A percentile compares a stretch with the other conserved stretches of the same genome.
Conservation (phyloP, 2,113 vertebrate genomes). For the Osmerus eperlanus region DNA sequence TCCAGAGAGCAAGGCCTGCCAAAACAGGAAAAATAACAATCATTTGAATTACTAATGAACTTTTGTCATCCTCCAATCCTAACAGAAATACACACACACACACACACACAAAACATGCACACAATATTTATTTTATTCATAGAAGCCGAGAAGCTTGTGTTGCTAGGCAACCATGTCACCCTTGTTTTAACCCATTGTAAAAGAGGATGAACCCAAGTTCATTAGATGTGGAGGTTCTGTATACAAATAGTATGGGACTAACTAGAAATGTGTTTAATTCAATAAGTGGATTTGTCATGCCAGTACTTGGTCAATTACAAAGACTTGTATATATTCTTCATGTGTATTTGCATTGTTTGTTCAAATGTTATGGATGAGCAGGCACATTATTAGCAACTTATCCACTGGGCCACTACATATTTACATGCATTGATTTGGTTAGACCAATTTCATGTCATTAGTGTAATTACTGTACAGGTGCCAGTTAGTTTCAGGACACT, state of each 20-base stretch:
- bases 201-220: constrained; percentile 49
- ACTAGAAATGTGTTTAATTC: too few relatives aligned
- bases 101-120: constrained; percentile 8
- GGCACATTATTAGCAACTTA: too few relatives aligned
- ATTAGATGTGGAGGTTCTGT: background rate
- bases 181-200: constrained; percentile 60
- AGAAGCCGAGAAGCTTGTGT: constrained; percentile 68
- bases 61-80: constrained; percentile 22
- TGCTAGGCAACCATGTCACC: constrained; percentile 67
- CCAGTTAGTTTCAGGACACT: too few relatives aligned
- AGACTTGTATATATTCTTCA: too few relatives aligned
- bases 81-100: constrained; percentile 12
- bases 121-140: constrained; percentile 57
- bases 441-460: too few relatives aligned
- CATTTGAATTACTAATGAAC: constrained; percentile 61
- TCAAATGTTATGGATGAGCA: too few relatives aligned
- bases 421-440: too few relatives aligned
- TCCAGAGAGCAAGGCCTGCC: constrained; percentile 40
- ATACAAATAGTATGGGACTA: background rate
- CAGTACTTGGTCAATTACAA: too few relatives aligned
- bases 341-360: too few relatives aligned
- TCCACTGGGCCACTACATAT: too few relatives aligned
- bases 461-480: too few relatives aligned
- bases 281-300: too few relatives aligned
- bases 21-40: constrained; percentile 54